Conservation (phyloP, 2,113 vertebrate genomes). For the Puma concolor region DNA sequence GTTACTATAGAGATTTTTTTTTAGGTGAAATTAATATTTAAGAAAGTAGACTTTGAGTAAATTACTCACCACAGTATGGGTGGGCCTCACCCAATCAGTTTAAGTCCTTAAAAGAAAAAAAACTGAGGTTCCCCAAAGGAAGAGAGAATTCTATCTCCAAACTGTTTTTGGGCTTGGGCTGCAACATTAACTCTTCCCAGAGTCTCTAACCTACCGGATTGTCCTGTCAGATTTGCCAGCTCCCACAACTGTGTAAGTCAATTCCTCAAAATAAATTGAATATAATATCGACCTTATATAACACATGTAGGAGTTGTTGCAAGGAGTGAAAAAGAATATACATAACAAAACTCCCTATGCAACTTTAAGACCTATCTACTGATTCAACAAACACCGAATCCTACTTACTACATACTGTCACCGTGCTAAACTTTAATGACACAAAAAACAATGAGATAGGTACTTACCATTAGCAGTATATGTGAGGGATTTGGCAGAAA, state of each 20-base stretch:
- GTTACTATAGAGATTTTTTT: background rate
- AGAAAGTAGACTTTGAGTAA: background rate
- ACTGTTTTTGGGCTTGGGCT: background rate
- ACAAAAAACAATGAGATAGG: slow-evolving; percentile 5
- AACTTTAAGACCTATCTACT: slow-evolving; percentile 14
- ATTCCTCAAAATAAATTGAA: slow-evolving; percentile 26
- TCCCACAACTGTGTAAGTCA: background rate
- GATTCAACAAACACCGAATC: background rate
- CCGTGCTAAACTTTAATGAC: background rate
- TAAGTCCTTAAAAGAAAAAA: background rate
- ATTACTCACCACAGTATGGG: background rate
- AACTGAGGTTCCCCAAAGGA: background rate
- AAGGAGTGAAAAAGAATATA: slow-evolving; percentile 5
- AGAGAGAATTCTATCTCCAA: background rate
- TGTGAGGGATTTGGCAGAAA: background rate
- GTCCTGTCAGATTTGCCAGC: background rate
- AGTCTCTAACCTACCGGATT: background rate
- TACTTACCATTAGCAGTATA: background rate
- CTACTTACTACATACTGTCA: background rate
- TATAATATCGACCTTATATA: background rate
- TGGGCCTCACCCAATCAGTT: background rate
- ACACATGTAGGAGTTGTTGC: background rate
- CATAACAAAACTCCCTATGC: background rate
- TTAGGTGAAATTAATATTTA: background rate
- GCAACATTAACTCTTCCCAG: background rate